These are phyloP conservation scores for Polydrusus pterygomalis DNA, from an alignment of 2,888 invertebrate species.

Conservation along the genomic window DNA sequence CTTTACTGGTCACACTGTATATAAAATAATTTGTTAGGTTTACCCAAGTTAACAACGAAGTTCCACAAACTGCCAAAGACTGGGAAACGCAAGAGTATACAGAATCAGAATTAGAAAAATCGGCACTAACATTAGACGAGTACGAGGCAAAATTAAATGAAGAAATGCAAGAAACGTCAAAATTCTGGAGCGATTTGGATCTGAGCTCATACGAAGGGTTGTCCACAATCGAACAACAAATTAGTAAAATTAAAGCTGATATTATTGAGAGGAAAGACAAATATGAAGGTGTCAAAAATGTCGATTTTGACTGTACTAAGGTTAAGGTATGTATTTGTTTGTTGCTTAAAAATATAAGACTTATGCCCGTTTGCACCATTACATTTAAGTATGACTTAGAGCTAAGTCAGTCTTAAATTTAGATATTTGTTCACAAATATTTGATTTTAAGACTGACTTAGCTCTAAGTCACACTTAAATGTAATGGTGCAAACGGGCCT, in stretches of 20 bases:
- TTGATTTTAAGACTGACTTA: no score
- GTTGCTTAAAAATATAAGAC: background rate
- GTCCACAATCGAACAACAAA: slow-evolving; percentile 24
- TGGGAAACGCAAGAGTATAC: background rate
- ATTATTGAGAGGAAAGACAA: slow-evolving; percentile 22
- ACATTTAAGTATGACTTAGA: no score
- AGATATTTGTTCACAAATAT: no score
- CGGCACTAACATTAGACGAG: slow-evolving; percentile 13
- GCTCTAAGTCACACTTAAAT: no score
- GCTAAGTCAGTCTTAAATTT: no score
- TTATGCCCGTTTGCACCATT: no score
- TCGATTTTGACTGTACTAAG: background rate
- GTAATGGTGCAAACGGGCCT: no score
- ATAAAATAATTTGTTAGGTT: slow-evolving; percentile 3
- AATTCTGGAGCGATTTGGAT: slow-evolving; percentile 17
- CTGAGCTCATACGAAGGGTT: background rate
- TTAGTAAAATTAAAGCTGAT: slow-evolving; percentile 14
- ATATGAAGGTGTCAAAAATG: background rate
- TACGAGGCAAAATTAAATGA: slow-evolving; percentile 29
- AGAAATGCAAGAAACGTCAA: slow-evolving; percentile 11
- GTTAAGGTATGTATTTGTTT: slow-evolving; percentile 16
- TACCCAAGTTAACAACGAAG: slow-evolving; percentile 1
- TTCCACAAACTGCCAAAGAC: background rate
- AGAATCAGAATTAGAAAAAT: background rate
- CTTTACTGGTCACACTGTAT: no score